phyloP scores from a whole-genome alignment of 2,113 vertebrate genomes.

The Stigmatopora nigra region DNA sequence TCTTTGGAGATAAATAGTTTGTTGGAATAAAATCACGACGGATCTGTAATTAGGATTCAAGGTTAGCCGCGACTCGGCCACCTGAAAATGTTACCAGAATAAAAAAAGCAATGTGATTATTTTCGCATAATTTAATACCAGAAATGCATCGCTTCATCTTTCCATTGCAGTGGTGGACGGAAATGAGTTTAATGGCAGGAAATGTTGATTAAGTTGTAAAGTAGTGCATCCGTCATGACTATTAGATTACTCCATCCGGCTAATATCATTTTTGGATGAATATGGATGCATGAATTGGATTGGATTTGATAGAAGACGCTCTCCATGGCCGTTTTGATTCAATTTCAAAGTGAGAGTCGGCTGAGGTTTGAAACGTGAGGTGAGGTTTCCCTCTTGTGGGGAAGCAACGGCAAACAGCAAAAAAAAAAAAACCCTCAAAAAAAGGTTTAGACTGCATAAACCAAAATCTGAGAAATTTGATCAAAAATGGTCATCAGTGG shows the following conservation, averaged over 20 bases:
- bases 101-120: not conserved
- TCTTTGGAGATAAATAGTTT: conserved; percentile 9
- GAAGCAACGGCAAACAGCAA: not conserved
- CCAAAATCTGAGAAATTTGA: no score
- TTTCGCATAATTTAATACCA: not conserved
- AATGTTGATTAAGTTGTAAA: conserved; percentile 5
- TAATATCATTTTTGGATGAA: not conserved
- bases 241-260: conserved; percentile 5
- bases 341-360: not conserved
- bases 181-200: not conserved
- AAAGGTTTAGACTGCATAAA: no score
- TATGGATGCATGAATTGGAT: not conserved
- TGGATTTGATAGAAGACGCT: no score
- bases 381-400: conserved; percentile 59
- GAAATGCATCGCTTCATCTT: not conserved
- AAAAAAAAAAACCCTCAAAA: not conserved
- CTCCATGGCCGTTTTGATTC: not conserved
- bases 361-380: not conserved
- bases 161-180: not conserved
- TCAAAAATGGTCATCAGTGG: no score
- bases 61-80: not conserved
- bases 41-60: not conserved
- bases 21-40: not conserved
- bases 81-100: not conserved
- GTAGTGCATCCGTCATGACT: conserved; percentile 3